Evolutionary conservation across 2,888 invertebrate genomes (phyloP).

Genomic region (Melitaea athalia): DNA sequence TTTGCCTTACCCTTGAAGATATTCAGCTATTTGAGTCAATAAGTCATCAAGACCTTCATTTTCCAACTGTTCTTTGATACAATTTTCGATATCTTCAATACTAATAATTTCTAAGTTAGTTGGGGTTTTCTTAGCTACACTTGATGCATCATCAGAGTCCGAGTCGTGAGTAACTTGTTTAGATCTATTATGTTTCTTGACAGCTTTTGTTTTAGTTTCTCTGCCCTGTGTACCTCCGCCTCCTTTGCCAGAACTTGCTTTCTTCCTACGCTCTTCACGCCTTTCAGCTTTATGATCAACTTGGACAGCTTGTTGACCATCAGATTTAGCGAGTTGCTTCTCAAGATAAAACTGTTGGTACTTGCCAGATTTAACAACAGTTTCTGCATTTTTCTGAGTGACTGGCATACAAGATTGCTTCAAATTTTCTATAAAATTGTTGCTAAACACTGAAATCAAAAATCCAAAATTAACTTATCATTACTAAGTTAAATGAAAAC

Average conservation of each 20-base stretch:
- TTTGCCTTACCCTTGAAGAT: constrained; percentile 84
- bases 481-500: neutral
- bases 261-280: constrained; percentile 94
- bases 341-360: constrained; percentile 89
- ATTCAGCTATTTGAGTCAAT: constrained; percentile 84
- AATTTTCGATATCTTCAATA: constrained; percentile 85
- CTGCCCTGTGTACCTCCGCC: constrained; percentile 96
- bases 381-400: constrained; percentile 85
- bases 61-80: constrained; percentile 83
- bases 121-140: constrained; percentile 66
- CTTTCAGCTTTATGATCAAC: constrained; percentile 85
- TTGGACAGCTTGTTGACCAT: constrained; percentile 58
- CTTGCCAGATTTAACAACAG: constrained; percentile 86
- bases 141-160: constrained; percentile 85
- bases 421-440: constrained; percentile 86
- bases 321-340: constrained; percentile 81
- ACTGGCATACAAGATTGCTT: constrained; percentile 85
- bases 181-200: constrained; percentile 89
- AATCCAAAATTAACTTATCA: constrained; percentile 3
- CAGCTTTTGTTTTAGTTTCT: constrained; percentile 96
- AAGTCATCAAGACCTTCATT: constrained; percentile 89
- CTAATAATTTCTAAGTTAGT: constrained; percentile 84
- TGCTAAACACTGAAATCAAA: constrained; percentile 79
- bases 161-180: constrained; percentile 82
- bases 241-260: constrained; percentile 92